Base-by-base conservation (phyloP, 2,888 invertebrate genomes). In the Prosapia bicincta region DNA sequence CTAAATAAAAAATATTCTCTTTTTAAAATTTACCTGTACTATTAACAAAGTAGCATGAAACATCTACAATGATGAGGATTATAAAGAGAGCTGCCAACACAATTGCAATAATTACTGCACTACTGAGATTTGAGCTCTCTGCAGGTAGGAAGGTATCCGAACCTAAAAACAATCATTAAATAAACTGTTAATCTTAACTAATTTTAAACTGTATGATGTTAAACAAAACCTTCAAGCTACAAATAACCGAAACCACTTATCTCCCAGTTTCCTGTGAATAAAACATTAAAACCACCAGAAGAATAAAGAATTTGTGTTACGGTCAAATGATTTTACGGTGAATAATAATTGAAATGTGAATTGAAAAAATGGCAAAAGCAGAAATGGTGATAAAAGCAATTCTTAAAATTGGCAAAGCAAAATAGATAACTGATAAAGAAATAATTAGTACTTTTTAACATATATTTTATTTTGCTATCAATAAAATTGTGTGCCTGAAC, bases 21-120 rank as follows among this genome's bases (percentile, higher is more conserved):
- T n/a, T 38, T 38, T 6, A 38, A 38, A 54, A 69, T 75, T 80
- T 81, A 86, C 87, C 87, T 80, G 89, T 88, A 81, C 88, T 86
- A 81, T 89, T 89, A 78, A 88, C 85, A 86, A 91, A 88, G 84
- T 92, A 93, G 83, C 97, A 95, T 54, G 94, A 89, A 9, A 96
- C 87, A 84, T 98, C 98, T 81, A 97, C 90, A 80, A 90, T 83
- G 81, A 90, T 83, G 78, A 90, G 84, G 79, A 97, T 87, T 81
- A 97, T 86, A 78, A 97, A 87, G 79, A 96, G 89, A 79, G 94
- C 86, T 66, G 92, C 93, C 77, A 97, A 88, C 32, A 96, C 94
- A 81, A 97, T 91, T 78, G 94, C 94, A 81, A 97, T 92, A 82
- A 97, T 94, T 76, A 93, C 90, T 15, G 91, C 90, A 82, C 91